phyloP scores from a whole-genome alignment of 2,888 invertebrate genomes.

The Dolichopus griseipennis region DNA sequence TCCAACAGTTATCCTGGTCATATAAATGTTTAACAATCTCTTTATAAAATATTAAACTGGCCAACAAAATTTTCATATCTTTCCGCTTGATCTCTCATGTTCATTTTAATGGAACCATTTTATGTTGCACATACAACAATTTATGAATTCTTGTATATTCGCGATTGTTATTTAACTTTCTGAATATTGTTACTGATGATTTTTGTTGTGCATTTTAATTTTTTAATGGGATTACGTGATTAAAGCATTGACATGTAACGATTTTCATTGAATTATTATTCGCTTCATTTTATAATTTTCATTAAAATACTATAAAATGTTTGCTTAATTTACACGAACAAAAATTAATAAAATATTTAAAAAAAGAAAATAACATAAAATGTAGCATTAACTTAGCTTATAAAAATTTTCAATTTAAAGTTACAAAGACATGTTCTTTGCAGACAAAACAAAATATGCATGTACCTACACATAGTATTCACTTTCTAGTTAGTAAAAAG shows the following conservation, averaged over 20 bases:
- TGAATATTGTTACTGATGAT: not conserved
- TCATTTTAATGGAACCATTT: not conserved
- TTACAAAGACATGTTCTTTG: no score
- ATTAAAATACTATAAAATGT: slow-evolving; percentile 17
- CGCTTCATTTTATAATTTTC: slow-evolving; percentile 24
- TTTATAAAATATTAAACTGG: no score
- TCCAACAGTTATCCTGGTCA: no score
- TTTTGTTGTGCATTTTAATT: slow-evolving; percentile 7
- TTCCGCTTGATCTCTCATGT: not conserved
- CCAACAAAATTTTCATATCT: not conserved
- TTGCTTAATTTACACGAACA: not conserved
- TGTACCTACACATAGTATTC: no score
- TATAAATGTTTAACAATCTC: no score
- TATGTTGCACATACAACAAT: not conserved
- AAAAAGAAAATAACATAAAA: not conserved
- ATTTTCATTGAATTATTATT: slow-evolving; percentile 43
- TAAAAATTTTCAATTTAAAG: no score
- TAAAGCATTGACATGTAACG: slow-evolving; percentile 46
- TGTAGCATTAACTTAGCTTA: no score
- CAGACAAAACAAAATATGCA: no score
- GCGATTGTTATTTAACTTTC: not conserved
- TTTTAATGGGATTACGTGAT: slow-evolving; percentile 44
- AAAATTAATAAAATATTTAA: not conserved
- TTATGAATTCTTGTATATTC: not conserved
- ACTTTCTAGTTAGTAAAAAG: not conserved